These are phyloP conservation scores for Gryllus longicercus DNA, from an alignment of 2,888 invertebrate genomes.

Conservation along the genomic window DNA sequence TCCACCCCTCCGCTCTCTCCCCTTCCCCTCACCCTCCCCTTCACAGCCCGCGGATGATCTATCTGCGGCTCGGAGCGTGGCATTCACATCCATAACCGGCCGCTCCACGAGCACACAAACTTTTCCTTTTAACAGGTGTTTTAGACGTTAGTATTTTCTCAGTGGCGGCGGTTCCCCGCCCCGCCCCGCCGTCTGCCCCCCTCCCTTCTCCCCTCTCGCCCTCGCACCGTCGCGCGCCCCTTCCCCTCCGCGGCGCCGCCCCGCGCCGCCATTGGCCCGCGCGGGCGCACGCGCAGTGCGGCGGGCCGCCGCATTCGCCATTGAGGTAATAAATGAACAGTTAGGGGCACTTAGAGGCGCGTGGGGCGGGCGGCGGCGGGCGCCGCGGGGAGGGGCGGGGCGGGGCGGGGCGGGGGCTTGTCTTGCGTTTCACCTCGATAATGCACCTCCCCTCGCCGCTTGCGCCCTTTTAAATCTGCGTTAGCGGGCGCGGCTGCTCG, in stretches of 20 bases:
- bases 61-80: not conserved
- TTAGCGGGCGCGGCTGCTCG: not conserved
- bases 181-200: not conserved
- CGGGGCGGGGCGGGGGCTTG: not conserved
- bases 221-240: not conserved
- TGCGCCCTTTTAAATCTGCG: not conserved
- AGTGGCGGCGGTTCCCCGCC: not conserved
- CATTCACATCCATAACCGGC: not conserved
- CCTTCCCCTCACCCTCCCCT: not conserved
- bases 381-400: not conserved
- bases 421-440: not conserved
- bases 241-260: not conserved
- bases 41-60: not conserved
- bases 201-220: not conserved
- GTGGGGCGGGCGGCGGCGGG: not conserved
- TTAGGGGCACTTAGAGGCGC: conserved; percentile 4
- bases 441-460: not conserved
- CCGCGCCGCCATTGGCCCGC: not conserved
- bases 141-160: not conserved
- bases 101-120: conserved; percentile 17
- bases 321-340: not conserved
- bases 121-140: conserved; percentile 2
- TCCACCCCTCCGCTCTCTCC: not conserved
- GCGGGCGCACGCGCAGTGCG: not conserved
- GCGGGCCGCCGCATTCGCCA: not conserved